Evolutionary conservation across 2,113 vertebrate genomes (phyloP).

Genomic region (Nanger granti): DNA sequence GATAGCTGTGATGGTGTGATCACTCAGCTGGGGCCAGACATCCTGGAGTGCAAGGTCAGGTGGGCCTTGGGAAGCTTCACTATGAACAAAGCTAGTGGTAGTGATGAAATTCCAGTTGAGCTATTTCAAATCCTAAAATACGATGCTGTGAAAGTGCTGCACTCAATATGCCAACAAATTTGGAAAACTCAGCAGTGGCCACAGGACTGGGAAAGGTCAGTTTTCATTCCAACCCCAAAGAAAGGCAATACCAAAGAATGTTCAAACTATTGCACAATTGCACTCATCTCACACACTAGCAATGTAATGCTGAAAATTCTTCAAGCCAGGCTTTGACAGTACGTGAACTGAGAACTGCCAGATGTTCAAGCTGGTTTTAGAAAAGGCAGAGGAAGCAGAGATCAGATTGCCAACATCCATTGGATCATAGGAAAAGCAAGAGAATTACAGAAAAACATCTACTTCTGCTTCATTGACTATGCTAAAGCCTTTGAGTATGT

Average conservation of each 20-base stretch:
- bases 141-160: not conserved
- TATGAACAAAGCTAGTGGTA: not conserved
- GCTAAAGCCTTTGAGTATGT: not conserved
- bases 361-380: not conserved
- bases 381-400: not conserved
- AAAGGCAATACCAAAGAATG: not conserved
- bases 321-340: not conserved
- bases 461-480: not conserved
- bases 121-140: not conserved
- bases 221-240: not conserved
- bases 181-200: not conserved
- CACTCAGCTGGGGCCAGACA: not conserved
- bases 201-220: not conserved
- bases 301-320: not conserved
- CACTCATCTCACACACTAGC: not conserved
- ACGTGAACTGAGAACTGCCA: not conserved
- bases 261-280: not conserved
- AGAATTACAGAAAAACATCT: not conserved
- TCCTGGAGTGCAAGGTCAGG: not conserved
- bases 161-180: not conserved
- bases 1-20: not conserved
- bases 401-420: not conserved
- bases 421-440: not conserved
- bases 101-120: not conserved
- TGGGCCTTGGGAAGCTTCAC: not conserved